Percentiles rank a stretch among this genome's conserved stretches.
phyloP scores from a whole-genome alignment of 2,113 vertebrate species.

The Mesoclemmys tuberculata region DNA sequence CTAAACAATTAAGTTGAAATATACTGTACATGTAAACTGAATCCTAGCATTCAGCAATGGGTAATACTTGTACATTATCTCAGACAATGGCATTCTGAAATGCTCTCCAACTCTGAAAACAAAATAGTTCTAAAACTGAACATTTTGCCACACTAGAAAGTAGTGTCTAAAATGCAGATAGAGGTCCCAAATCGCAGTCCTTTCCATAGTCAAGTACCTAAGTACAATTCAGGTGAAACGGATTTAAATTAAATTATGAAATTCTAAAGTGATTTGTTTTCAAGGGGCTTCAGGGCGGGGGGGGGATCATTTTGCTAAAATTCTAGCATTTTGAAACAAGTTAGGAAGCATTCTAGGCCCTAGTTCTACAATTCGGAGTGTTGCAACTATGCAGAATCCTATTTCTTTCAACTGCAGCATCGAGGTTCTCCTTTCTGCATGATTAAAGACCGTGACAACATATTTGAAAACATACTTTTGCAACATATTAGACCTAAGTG shows the following conservation, averaged over 20 bases:
- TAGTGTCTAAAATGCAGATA: background rate
- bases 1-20: background rate
- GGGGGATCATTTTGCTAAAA: slow-evolving; percentile 9
- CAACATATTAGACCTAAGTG: background rate
- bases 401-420: background rate
- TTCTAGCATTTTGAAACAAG: slow-evolving; percentile 2
- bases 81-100: background rate
- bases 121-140: background rate
- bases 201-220: background rate
- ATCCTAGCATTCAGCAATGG: background rate
- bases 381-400: background rate
- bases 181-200: background rate
- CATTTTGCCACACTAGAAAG: background rate
- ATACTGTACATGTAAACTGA: background rate
- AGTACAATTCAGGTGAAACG: slow-evolving; percentile 34
- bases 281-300: background rate
- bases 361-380: background rate
- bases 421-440: background rate
- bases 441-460: background rate
- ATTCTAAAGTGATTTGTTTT: slow-evolving; percentile 33
- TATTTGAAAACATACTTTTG: background rate
- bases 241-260: slow-evolving; percentile 47
- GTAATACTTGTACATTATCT: background rate
- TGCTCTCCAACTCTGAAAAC: background rate
- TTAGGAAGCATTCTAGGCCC: background rate